Evolutionary conservation across 2,888 invertebrate genomes (phyloP).

Genomic region (Apantesis nais): DNA sequence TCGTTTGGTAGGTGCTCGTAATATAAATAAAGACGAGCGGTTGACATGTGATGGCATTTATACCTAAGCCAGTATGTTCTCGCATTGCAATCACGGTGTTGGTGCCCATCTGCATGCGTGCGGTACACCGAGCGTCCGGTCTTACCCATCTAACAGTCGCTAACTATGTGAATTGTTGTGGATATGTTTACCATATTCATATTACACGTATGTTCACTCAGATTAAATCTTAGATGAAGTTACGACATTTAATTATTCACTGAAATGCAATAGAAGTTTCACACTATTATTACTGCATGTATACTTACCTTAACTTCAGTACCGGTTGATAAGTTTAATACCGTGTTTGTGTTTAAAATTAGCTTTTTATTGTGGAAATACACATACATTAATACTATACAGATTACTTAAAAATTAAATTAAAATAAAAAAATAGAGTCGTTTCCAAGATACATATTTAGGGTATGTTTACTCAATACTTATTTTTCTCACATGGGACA

Average conservation of each 20-base stretch:
- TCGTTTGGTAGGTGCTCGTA: conserved; percentile 73
- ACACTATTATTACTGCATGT: not conserved
- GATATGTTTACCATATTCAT: conserved; percentile 54
- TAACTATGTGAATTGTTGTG: conserved; percentile 64
- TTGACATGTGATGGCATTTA: conserved; percentile 79
- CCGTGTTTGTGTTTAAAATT: not conserved
- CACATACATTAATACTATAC: not conserved
- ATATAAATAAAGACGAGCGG: conserved; percentile 70
- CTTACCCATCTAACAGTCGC: conserved; percentile 77
- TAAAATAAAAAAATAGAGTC: no score
- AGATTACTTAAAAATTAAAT: not conserved
- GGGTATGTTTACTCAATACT: no score
- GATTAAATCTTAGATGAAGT: conserved; percentile 4
- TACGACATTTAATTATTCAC: conserved; percentile 9
- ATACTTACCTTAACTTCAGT: not conserved
- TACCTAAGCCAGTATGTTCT: conserved; percentile 77
- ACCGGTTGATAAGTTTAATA: no score
- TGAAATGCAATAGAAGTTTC: not conserved
- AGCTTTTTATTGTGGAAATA: not conserved
- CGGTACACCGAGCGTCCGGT: conserved; percentile 77
- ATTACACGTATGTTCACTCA: conserved; percentile 15
- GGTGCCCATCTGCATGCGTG: conserved; percentile 77
- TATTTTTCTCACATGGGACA: no score
- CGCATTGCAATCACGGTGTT: conserved; percentile 77
- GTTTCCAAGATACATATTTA: not conserved